phyloP scores from a whole-genome alignment of 2,888 invertebrate genomes.

The Rotaria socialis region DNA sequence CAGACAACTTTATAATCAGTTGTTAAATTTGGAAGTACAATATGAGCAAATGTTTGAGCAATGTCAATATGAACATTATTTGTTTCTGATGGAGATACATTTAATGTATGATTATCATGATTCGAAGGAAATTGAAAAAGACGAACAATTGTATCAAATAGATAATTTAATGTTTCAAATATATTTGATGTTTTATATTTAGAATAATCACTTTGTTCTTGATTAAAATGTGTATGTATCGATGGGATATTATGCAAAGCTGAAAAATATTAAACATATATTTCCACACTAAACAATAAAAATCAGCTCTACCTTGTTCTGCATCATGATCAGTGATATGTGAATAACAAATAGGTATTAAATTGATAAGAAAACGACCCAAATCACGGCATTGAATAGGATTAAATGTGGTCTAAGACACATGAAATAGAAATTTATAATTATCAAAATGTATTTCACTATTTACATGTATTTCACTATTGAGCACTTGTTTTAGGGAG shows the following conservation, averaged over 20 bases:
- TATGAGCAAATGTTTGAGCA: background rate
- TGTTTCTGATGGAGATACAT: background rate
- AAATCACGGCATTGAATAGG: background rate
- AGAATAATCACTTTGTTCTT: background rate
- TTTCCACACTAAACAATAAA: no score
- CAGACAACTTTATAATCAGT: background rate
- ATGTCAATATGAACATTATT: background rate
- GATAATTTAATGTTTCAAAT: background rate
- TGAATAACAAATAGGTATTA: constrained; percentile 17
- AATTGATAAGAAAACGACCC: background rate
- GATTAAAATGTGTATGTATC: background rate
- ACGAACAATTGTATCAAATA: background rate
- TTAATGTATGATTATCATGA: background rate
- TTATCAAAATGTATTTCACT: background rate
- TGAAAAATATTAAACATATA: background rate
- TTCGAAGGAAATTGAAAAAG: background rate
- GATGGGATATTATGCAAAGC: background rate
- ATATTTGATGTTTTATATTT: background rate
- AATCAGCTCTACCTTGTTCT: background rate
- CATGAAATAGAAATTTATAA: background rate
- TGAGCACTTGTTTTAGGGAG: background rate
- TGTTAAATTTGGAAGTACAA: background rate
- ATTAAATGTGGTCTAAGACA: background rate
- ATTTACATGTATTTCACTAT: background rate
- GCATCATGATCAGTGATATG: background rate